Evolutionary conservation across 2,113 vertebrate genomes (phyloP).

Genomic region (Mellivora capensis): DNA sequence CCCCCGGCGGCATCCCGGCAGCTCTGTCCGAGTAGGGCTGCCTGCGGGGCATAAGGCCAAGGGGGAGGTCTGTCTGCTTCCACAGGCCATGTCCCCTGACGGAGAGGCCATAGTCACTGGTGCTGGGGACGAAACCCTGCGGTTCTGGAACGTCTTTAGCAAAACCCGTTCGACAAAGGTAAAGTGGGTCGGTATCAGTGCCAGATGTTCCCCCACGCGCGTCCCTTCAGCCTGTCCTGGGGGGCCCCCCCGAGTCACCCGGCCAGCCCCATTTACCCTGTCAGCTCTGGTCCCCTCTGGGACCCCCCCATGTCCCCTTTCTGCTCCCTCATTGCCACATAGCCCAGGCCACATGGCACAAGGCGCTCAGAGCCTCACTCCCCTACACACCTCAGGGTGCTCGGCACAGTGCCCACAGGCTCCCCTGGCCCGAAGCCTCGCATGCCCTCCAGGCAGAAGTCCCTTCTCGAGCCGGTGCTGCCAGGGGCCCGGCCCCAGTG

Average conservation of each 20-base stretch:
- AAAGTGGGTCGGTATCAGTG: not conserved
- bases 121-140: constrained; percentile 95
- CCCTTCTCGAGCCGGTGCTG: accelerated
- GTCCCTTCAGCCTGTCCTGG: not conserved
- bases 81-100: constrained; percentile 97
- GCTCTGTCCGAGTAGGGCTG: no score
- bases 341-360: not conserved
- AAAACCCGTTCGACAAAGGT: constrained; percentile 99
- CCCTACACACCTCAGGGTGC: not conserved
- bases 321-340: not conserved
- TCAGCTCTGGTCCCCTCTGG: not conserved
- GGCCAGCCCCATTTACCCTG: not conserved
- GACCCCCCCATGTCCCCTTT: not conserved
- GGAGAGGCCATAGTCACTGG: constrained; percentile 99
- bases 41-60: not conserved
- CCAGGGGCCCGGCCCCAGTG: accelerated
- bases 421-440: not conserved
- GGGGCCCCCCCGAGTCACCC: accelerated
- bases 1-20: not conserved
- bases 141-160: constrained; percentile 99
- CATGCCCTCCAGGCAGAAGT: not conserved
- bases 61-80: not conserved
- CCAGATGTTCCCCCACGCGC: not conserved
- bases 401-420: not conserved
- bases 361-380: not conserved